Conservation (phyloP, 2,113 vertebrate species). For the Narcine bancroftii region DNA sequence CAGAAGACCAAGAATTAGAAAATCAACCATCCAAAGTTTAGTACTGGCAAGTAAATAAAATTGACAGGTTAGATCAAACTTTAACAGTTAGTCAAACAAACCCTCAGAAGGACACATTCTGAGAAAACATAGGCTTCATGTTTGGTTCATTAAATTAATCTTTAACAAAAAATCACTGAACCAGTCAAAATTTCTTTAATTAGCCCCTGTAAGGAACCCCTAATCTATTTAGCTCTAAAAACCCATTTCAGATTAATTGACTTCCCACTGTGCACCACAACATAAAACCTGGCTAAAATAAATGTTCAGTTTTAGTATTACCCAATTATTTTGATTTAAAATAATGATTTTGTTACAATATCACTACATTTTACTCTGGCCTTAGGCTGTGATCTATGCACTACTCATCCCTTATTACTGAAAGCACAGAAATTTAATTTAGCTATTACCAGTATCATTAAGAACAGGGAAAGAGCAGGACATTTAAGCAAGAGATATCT, state of each 20-base stretch:
- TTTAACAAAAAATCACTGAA: background rate
- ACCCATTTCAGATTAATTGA: background rate
- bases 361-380: slow-evolving; percentile 30
- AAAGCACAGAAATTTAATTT: slow-evolving; percentile 31
- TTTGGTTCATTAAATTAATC: no score
- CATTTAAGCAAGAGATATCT: slow-evolving; percentile 9
- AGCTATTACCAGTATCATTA: slow-evolving; percentile 7
- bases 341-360: slow-evolving; percentile 19
- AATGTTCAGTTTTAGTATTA: background rate
- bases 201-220: background rate
- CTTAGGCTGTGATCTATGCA: slow-evolving; percentile 11
- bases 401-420: slow-evolving; percentile 29
- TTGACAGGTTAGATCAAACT: no score
- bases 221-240: background rate
- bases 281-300: background rate
- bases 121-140: no score
- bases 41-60: no score
- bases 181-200: background rate
- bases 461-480: slow-evolving; percentile 11
- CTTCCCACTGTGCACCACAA: background rate
- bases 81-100: no score
- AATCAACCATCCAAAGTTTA: no score
- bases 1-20: no score
- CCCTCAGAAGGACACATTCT: no score
- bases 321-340: slow-evolving; percentile 35